A percentile compares a stretch with the other conserved stretches of the same genome.
Conservation (phyloP, 2,797 vertebrate species). For the Sparus aurata region DNA sequence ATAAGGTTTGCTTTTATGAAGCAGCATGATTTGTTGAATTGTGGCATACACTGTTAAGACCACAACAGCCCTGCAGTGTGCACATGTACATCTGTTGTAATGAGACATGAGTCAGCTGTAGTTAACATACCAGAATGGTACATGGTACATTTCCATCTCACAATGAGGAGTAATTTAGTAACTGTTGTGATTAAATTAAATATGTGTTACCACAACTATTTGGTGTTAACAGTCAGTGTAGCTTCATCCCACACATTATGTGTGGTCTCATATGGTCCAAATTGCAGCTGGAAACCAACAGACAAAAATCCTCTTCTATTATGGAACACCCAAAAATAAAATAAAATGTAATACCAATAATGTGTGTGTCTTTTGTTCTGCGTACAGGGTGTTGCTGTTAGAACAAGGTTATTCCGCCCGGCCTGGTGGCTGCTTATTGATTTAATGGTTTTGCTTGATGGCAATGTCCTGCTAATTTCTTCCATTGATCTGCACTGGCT, state of each 20-base stretch:
- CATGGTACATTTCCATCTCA: constrained; percentile 38
- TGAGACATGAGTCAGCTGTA: constrained; percentile 11
- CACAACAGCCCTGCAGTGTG: constrained; percentile 1
- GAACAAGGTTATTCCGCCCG: constrained; percentile 32
- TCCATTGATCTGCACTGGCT: constrained; percentile 55
- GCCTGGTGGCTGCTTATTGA: constrained; percentile 38
- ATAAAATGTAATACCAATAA: not conserved
- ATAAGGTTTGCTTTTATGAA: constrained; percentile 9
- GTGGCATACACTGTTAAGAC: constrained; percentile 4
- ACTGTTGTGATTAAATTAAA: constrained; percentile 21
- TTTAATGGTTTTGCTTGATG: constrained; percentile 54
- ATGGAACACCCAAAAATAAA: not conserved
- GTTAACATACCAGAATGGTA: constrained; percentile 40
- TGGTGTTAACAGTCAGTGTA: not conserved
- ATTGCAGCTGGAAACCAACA: constrained; percentile 17
- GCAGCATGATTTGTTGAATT: constrained; percentile 13
- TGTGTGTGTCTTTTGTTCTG: not conserved
- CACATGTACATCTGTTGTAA: not conserved
- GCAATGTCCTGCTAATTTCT: constrained; percentile 34
- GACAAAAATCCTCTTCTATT: constrained; percentile 11
- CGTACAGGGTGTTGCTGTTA: constrained; percentile 18
- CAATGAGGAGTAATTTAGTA: constrained; percentile 33
- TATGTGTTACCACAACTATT: constrained; percentile 31
- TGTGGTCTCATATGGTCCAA: constrained; percentile 35
- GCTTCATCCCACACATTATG: constrained; percentile 10